Evolutionary conservation across 2,113 vertebrate genomes (phyloP), one percentile per base, ranked within the genome.

Genomic region (Harpagus bidentatus): DNA sequence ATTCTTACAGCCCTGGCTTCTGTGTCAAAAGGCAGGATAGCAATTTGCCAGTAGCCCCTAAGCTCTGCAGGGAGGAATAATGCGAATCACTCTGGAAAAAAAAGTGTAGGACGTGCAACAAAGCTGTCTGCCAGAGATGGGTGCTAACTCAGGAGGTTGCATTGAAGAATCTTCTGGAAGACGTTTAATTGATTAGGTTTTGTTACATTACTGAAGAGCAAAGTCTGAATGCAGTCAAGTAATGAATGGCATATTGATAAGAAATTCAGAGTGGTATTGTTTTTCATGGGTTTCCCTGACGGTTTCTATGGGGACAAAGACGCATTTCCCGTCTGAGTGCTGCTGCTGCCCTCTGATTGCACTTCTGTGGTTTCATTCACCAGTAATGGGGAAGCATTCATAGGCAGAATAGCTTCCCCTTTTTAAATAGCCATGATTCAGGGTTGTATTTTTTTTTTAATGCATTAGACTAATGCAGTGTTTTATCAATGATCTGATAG

Each of bases 301-400:
- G 81, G 98, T 98, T 97, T 97, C 98, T 95, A 97, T 97, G 98
- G 98, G 67, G 95, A 98, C 96, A 87, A 88, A 96, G 97, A 97
- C 82, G 95, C 95, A 95, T 97, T 98, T 98, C 97, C 98, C 92
- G 95, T 96, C 95, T 90, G 95, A 97, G 95, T 93, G 96, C 94
- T 94, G 86, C 92, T 96, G 91, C 61, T 77, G 97, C 93, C 87
- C 97, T 96, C 97, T 94, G 97, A 98, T 97, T 97, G 95, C 96
- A 93, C 95, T 97, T 97, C 85, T 95, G 96, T 94, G 96, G 94
- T 96, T 97, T 97, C 95, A 98, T 98, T 97, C 97, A 98, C 96
- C 85, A 93, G 95, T 95, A 95, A 95, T 88, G 94, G 96, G 97
- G 97, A 97, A 97, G 96, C 88, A 90, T 96, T 97, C 94, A 97